Evolutionary conservation across 2,888 invertebrate species (phyloP), one percentile per base, ranked within the genome.

Genomic region (Ophion slaviceki): DNA sequence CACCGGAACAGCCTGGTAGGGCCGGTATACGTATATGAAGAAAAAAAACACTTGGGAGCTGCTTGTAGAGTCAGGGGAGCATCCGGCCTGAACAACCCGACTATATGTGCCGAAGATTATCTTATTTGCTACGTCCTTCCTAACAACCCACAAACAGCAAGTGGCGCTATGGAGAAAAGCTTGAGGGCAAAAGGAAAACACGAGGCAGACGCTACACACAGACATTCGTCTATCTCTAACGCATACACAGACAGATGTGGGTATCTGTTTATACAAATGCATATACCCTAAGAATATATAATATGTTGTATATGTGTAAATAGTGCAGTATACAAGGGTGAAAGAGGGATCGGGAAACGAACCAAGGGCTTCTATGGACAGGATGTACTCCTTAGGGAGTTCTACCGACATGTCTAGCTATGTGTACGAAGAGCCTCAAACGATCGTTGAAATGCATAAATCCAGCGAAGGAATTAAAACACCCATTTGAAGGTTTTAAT

Each of bases 81-180:
- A 90, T 88, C 89, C 90, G 88, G 89, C 88, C 89, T 90, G 90
- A 91, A 92, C 92, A 91, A 89, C 89, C 90, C 84, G 85, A 90
- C 91, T 92, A 91, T 92, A 92, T 92, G 92, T 92, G 92, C 88
- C 89, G 92, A 90, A 92, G 92, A 92, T 92, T 92, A 92, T 92
- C 92, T 92, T 92, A 92, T 92, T 92, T 92, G 92, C 92, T 92
- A 92, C 91, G 91, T 92, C 90, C 90, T 91, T 81, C 91, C 92
- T 91, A 92, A 92, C 92, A 92, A 92, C 91, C 92, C 92, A 83
- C 92, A 89, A 91, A 91, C 91, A 91, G 89, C 89, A 80, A 88
- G 82, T 84, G 82, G 76, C 71, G 82, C 11, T 79, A 62, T 45
- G 36, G 59, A 53, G 20, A 24, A 74, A 74, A 45, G 66, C 74